Evolutionary conservation across 2,797 vertebrate species (phyloP).

Genomic region (Nasua narica): DNA sequence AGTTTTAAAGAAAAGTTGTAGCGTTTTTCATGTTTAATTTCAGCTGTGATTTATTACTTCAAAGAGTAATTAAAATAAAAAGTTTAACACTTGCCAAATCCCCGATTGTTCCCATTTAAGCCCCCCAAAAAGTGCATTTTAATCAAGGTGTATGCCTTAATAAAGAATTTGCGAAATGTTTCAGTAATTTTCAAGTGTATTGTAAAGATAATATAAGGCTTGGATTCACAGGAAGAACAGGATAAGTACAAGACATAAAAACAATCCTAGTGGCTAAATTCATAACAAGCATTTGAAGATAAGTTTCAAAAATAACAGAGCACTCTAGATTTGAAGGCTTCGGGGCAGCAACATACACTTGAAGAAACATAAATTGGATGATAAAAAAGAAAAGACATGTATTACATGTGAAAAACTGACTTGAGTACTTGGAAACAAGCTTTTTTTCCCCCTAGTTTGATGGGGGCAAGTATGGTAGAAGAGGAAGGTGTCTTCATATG

Average conservation of each 20-base stretch:
- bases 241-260: not conserved
- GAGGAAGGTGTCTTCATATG: not conserved
- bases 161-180: not conserved
- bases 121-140: not conserved
- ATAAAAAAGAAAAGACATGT: not conserved
- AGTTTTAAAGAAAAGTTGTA: slow-evolving; percentile 59
- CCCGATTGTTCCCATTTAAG: not conserved
- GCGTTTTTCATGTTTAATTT: slow-evolving; percentile 31
- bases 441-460: not conserved
- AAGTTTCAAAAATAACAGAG: not conserved
- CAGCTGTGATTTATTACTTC: slow-evolving; percentile 10
- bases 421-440: not conserved
- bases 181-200: not conserved
- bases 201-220: not conserved
- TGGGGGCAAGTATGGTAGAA: not conserved
- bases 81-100: not conserved
- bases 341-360: not conserved
- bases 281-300: not conserved
- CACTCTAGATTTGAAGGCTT: not conserved
- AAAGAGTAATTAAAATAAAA: slow-evolving; percentile 32
- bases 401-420: not conserved
- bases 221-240: not conserved
- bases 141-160: not conserved
- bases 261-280: not conserved
- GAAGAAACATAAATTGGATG: not conserved